These are phyloP conservation scores for Camelus dromedarius DNA, from an alignment of 2,113 vertebrate species.

Conservation along the genomic window DNA sequence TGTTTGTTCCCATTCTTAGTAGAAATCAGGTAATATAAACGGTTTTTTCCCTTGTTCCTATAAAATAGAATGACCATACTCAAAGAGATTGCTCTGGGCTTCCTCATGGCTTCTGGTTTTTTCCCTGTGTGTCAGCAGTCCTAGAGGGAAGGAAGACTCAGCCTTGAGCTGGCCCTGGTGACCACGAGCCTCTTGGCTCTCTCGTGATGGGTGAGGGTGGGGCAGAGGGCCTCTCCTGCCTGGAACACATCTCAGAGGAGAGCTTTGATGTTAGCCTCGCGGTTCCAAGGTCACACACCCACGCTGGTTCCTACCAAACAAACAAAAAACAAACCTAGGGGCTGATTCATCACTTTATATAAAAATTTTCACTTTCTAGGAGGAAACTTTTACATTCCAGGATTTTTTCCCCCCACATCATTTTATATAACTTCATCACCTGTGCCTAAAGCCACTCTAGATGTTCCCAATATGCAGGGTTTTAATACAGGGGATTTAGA, in stretches of 20 bases:
- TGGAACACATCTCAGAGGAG: background rate
- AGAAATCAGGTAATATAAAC: background rate
- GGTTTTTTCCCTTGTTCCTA: background rate
- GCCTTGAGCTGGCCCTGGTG: background rate
- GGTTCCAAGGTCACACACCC: background rate
- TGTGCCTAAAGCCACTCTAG: background rate
- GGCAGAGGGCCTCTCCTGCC: background rate
- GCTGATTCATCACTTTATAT: background rate
- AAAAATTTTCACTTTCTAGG: background rate
- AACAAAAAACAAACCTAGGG: background rate
- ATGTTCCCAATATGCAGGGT: background rate
- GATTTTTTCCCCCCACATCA: background rate
- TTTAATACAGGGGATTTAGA: background rate
- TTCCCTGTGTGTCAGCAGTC: background rate
- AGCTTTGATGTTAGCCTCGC: background rate
- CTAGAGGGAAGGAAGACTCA: background rate
- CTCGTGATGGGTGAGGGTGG: rapidly evolving
- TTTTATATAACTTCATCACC: background rate
- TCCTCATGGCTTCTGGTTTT: background rate
- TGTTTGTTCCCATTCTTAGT: background rate
- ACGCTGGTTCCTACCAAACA: background rate
- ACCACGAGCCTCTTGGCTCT: background rate
- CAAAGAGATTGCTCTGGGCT: background rate
- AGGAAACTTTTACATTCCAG: background rate
- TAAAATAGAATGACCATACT: background rate